Base-by-base conservation (phyloP, 2,797 vertebrate species). In the Coracias cyanogaster region DNA sequence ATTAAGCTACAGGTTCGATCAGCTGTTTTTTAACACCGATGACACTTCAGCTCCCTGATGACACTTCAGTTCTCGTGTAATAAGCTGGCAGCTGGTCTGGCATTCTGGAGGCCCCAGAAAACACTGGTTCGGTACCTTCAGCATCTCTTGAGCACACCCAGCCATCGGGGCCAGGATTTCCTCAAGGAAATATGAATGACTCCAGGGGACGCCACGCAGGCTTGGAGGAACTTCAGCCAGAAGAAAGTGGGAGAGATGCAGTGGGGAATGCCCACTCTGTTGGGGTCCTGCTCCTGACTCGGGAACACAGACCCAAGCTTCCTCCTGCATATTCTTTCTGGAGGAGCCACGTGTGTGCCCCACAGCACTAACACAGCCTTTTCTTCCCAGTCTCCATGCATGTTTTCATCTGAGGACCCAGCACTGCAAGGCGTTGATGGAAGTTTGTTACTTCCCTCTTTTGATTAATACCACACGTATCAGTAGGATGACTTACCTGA, bases 11-110 rank as follows among this genome's bases (percentile, higher is more conserved):
- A 33, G 60, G 61, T 85, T 62, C 13, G 2, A 51, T 80, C 39
- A 41, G 24, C 57, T 71, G 57, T 9, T 72, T 86, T 74, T 31
- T 84, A 79, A 73, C 62, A 39, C 0, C 37, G 60, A 15, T 70
- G 60, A 35, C 54, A 45, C 81, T 80, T 87, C 25, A 62, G 41
- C 64, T 90, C 76, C 49, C 54, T 85, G 35, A 58, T 69, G 88
- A 25, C 57, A 33, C 76, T 80, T 87, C 48, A 60, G 52, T 19
- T 16, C 55, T 60, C 12, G 9, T 57, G 76, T 84, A 86, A 78
- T 37, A 69, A 81, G 69, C 73, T 81, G 72, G 54, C 85, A 79
- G 66, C 49, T 15, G 65, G 41, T 31, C 80, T 31, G 77, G 39
- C 33, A 64, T 69, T 46, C 48, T 86, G 48, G 46, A 88, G 46